Evolutionary conservation across 2,888 invertebrate genomes (phyloP).

Genomic region (Aquatica leii): DNA sequence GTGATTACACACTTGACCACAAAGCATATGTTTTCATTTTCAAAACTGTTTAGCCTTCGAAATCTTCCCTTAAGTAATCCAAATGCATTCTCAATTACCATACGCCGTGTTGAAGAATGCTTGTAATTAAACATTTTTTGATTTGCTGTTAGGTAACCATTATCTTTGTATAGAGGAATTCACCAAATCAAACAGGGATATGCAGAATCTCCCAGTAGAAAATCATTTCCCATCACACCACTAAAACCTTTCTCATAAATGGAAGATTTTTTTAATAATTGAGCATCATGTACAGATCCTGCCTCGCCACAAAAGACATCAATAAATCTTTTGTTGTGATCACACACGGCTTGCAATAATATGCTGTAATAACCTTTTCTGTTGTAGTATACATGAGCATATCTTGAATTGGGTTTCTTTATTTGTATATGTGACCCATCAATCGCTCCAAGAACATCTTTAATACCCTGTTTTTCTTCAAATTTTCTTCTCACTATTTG

Average conservation of each 20-base stretch:
- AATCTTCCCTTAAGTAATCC: neutral
- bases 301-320: constrained; percentile 35
- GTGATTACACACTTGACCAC: neutral
- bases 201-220: constrained; percentile 35
- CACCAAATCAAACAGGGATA: constrained; percentile 34
- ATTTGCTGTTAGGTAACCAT: constrained; percentile 13
- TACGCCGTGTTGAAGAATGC: neutral
- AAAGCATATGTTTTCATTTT: neutral
- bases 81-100: constrained; percentile 5
- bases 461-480: neutral
- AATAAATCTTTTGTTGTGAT: no score
- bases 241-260: constrained; percentile 17
- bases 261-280: constrained; percentile 38
- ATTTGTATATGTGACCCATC: constrained; percentile 34
- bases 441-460: constrained; percentile 16
- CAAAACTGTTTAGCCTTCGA: neutral
- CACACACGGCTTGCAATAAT: constrained; percentile 29
- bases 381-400: constrained; percentile 28
- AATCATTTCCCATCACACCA: neutral
- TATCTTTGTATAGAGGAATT: constrained; percentile 37
- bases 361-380: constrained; percentile 32
- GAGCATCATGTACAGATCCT: constrained; percentile 37
- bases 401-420: constrained; percentile 18
- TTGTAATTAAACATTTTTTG: constrained; percentile 2
- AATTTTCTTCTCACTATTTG: neutral